phyloP scores from a whole-genome alignment of 2,797 vertebrate species.

The Hemibagrus guttatus region DNA sequence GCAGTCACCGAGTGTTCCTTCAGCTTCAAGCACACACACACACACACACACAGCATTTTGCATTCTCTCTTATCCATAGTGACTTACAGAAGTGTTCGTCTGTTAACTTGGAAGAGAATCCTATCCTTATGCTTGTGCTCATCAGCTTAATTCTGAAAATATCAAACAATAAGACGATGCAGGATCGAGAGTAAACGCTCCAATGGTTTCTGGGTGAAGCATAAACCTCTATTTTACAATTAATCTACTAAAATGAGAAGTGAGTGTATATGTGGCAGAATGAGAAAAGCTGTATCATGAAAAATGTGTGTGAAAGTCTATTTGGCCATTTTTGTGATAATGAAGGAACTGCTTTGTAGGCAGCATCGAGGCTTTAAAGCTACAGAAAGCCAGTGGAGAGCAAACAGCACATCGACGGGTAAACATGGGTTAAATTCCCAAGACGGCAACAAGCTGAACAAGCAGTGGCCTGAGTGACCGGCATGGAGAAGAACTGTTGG shows the following conservation, averaged over 20 bases:
- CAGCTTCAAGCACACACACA: slow-evolving; percentile 49
- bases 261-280: too few relatives aligned
- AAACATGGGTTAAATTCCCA: neutral
- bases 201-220: too few relatives aligned
- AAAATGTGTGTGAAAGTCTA: too few relatives aligned
- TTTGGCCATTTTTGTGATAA: too few relatives aligned
- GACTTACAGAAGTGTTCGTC: neutral
- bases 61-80: neutral
- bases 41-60: slow-evolving; percentile 19
- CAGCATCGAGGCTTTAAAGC: neutral
- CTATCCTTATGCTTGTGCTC: neutral
- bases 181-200: too few relatives aligned
- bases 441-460: neutral
- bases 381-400: neutral
- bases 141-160: too few relatives aligned
- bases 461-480: neutral
- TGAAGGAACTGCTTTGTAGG: neutral
- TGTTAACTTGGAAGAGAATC: neutral
- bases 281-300: too few relatives aligned
- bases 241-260: too few relatives aligned
- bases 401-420: neutral
- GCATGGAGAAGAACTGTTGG: too few relatives aligned
- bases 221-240: too few relatives aligned
- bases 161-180: too few relatives aligned
- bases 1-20: slow-evolving; percentile 55